Percentiles rank a stretch among this genome's conserved stretches.
Evolutionary conservation across 1,140 invertebrate species (phyloP).

Genomic region (Polypedilum vanderplanki): DNA sequence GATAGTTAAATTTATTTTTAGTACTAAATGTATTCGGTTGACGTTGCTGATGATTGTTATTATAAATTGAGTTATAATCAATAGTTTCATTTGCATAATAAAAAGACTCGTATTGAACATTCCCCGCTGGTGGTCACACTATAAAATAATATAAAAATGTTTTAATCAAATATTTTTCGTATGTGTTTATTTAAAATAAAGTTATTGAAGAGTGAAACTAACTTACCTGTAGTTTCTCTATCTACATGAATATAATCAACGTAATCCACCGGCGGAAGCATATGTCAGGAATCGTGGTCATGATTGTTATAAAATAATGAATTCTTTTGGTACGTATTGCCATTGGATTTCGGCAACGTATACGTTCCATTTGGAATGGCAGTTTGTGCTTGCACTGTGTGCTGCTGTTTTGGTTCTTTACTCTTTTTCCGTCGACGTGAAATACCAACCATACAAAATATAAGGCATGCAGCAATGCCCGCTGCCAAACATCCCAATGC

Average conservation of each 20-base stretch:
- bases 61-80: conserved; percentile 28
- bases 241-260: conserved; percentile 82
- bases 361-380: conserved; percentile 47
- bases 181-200: background rate
- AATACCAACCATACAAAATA: conserved; percentile 48
- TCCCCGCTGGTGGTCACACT: too few species aligned
- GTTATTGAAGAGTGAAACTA: background rate
- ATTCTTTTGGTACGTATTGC: conserved; percentile 47
- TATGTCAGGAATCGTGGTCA: conserved; percentile 66
- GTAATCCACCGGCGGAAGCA: conserved; percentile 58
- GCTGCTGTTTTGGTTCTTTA: conserved; percentile 37
- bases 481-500: conserved; percentile 50
- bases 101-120: background rate
- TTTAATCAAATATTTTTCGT: too few species aligned
- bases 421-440: conserved; percentile 50
- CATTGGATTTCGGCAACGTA: conserved; percentile 46
- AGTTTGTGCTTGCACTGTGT: background rate
- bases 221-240: conserved; percentile 65
- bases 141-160: too few species aligned
- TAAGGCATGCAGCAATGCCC: conserved; percentile 49
- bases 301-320: conserved; percentile 51
- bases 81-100: conserved; percentile 22
- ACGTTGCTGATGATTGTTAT: conserved; percentile 15
- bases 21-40: conserved; percentile 22
- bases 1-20: conserved; percentile 21